phyloP scores from a whole-genome alignment of 2,113 vertebrate species.

The Mesitornis unicolor region DNA sequence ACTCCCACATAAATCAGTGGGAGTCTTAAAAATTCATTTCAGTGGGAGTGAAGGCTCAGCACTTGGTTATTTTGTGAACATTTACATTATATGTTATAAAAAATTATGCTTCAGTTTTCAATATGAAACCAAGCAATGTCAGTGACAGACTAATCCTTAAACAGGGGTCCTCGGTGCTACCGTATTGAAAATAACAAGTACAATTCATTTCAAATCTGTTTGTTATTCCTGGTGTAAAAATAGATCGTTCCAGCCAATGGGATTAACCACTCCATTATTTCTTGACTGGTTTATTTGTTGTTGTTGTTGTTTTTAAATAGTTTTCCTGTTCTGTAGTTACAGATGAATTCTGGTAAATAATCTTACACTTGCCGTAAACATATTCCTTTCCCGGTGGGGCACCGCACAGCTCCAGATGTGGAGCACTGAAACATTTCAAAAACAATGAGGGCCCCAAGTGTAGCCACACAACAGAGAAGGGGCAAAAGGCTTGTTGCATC shows the following conservation, averaged over 20 bases:
- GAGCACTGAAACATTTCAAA: not conserved
- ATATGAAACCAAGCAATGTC: not conserved
- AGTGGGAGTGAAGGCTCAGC: not conserved
- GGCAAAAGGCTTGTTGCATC: not conserved
- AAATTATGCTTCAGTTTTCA: not conserved
- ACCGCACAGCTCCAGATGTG: conserved; percentile 10
- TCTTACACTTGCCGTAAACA: not conserved
- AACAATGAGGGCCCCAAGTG: not conserved
- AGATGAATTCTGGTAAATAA: conserved; percentile 60
- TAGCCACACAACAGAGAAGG: not conserved
- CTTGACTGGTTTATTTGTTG: not conserved
- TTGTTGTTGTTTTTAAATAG: conserved; percentile 46
- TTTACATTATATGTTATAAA: not conserved
- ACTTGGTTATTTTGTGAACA: not conserved
- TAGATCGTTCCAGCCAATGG: not conserved
- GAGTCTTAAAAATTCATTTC: not conserved
- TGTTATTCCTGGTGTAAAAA: conserved; percentile 47
- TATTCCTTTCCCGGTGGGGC: not conserved
- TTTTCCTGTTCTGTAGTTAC: conserved; percentile 56
- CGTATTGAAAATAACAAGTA: not conserved
- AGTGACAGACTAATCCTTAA: not conserved
- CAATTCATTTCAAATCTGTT: not conserved
- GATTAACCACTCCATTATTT: not conserved
- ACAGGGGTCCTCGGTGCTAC: not conserved
- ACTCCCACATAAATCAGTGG: not conserved